A percentile compares a stretch with the other conserved stretches of the same genome.
Conservation (phyloP, 2,888 invertebrate species). For the Eristalis arbustorum region DNA sequence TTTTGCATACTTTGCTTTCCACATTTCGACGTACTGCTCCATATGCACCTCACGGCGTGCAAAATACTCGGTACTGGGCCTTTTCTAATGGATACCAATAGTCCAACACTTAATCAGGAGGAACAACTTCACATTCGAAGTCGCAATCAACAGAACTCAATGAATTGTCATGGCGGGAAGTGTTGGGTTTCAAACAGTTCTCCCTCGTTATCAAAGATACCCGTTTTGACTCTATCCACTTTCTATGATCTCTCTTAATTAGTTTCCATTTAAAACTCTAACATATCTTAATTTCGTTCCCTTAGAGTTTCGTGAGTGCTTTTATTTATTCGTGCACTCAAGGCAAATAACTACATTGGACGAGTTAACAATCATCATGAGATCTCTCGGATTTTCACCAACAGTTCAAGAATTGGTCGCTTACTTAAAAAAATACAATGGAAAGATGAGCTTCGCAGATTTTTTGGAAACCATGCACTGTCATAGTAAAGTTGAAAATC, state of each 20-base stretch:
- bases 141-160: no score
- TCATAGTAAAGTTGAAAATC: slow-evolving; percentile 84
- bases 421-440: slow-evolving; percentile 89
- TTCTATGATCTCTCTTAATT: neutral
- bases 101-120: no score
- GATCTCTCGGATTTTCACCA: slow-evolving; percentile 95
- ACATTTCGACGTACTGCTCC: no score
- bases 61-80: no score
- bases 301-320: slow-evolving; percentile 97
- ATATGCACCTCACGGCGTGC: no score
- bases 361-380: slow-evolving; percentile 95
- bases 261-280: neutral
- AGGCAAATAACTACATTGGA: slow-evolving; percentile 94
- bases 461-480: slow-evolving; percentile 97
- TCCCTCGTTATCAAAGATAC: no score
- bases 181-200: no score
- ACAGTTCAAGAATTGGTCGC: slow-evolving; percentile 94
- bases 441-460: slow-evolving; percentile 96
- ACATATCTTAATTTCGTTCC: slow-evolving; percentile 75
- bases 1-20: no score
- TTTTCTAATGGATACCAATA: no score
- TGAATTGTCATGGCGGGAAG: no score
- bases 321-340: slow-evolving; percentile 94
- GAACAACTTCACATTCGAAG: no score
- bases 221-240: no score